Evolutionary conservation across 1,140 invertebrate species (phyloP).

Genomic region (Lasioglossum baleicum): DNA sequence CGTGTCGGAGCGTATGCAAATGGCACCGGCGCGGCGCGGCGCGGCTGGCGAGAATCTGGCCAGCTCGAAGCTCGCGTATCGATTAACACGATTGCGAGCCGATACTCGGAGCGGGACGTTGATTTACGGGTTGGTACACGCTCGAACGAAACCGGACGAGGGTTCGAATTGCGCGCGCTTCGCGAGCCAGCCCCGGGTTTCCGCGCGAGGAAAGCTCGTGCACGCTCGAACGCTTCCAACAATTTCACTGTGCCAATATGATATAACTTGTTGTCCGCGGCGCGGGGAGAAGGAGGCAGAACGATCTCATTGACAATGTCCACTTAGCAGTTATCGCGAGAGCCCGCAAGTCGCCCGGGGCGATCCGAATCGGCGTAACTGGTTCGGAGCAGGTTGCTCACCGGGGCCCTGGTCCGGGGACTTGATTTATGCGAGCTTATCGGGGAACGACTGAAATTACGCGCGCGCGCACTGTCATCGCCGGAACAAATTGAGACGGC

Average conservation of each 20-base stretch:
- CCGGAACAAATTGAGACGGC: conserved; percentile 41
- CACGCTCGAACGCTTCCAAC: not conserved
- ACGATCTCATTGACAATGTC: conserved; percentile 45
- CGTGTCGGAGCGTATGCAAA: conserved; percentile 38
- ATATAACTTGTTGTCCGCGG: not conserved
- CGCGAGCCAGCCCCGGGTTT: not conserved
- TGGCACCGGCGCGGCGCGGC: conserved; percentile 30
- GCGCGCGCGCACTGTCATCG: conserved; percentile 37
- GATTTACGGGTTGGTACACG: conserved; percentile 38
- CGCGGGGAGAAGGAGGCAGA: not conserved
- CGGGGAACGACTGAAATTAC: conserved; percentile 52
- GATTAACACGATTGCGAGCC: conserved; percentile 41
- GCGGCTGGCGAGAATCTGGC: not conserved
- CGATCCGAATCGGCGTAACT: conserved; percentile 37
- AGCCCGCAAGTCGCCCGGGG: not conserved
- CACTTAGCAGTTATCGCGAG: conserved; percentile 34
- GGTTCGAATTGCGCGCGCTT: not conserved
- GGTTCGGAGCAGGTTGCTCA: conserved; percentile 46
- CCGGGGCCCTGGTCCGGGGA: conserved; percentile 2
- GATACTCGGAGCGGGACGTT: conserved; percentile 25
- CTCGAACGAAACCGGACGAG: not conserved
- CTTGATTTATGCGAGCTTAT: conserved; percentile 52
- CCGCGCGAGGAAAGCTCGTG: not conserved
- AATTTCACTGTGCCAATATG: conserved; percentile 1
- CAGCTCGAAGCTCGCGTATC: conserved; percentile 27